Conservation (phyloP, 2,797 vertebrate species). For the Muraenolepis orangiensis region DNA sequence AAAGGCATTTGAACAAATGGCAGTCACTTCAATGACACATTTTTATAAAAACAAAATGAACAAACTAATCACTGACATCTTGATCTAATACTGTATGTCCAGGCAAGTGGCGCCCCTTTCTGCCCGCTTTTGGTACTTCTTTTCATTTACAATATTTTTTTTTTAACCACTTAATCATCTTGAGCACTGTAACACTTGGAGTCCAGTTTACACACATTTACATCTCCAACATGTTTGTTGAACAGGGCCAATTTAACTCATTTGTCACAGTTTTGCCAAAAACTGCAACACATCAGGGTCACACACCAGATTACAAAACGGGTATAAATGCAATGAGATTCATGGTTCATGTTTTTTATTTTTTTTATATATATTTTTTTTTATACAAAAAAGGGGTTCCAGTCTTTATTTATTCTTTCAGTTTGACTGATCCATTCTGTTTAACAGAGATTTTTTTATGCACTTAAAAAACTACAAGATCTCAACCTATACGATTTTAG, state of each 20-base stretch:
- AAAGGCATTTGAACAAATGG: conserved; percentile 1
- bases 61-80: not conserved
- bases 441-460: conserved; percentile 7
- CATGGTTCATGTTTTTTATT: conserved; percentile 18
- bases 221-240: not conserved
- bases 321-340: conserved; percentile 4
- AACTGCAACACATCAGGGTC: conserved; percentile 24
- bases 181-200: conserved; percentile 1
- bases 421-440: not conserved
- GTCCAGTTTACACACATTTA: not conserved
- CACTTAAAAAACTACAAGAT: too few species aligned
- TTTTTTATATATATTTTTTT: too few species aligned
- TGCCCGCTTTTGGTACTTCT: conserved; percentile 54
- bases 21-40: not conserved
- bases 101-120: conserved; percentile 56
- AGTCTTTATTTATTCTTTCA: not conserved
- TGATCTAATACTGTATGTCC: conserved; percentile 20
- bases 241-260: conserved; percentile 1
- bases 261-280: conserved; percentile 43
- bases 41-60: conserved; percentile 1
- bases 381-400: not conserved
- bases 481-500: too few species aligned
- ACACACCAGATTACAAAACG: conserved; percentile 15
- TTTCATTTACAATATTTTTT: not conserved
- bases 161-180: conserved; percentile 1